These are phyloP conservation scores for Typhlichthys subterraneus DNA, from an alignment of 2,797 vertebrate species.

Conservation along the genomic window DNA sequence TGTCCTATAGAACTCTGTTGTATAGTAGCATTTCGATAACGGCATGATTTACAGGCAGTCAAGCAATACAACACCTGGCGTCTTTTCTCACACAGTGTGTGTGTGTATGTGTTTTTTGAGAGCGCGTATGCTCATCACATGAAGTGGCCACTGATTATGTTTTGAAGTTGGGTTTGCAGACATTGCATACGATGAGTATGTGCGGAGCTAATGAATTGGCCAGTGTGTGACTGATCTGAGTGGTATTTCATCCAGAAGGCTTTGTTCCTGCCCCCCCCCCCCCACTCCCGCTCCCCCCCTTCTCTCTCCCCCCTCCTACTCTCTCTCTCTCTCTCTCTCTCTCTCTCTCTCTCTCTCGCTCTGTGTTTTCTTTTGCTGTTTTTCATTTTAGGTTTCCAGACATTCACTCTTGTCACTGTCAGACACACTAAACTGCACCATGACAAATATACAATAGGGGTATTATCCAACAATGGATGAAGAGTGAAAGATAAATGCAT, in stretches of 20 bases:
- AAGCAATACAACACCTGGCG: neutral
- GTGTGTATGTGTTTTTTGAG: constrained; percentile 20
- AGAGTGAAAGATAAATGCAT: too few relatives aligned
- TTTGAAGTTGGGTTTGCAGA: constrained; percentile 40
- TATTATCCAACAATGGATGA: too few relatives aligned
- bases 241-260: constrained; percentile 32
- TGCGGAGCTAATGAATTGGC: constrained; percentile 55
- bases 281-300: neutral
- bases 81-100: constrained; percentile 9
- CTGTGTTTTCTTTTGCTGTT: neutral
- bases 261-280: constrained; percentile 10
- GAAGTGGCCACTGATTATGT: constrained; percentile 31
- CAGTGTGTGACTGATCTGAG: constrained; percentile 55
- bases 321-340: neutral
- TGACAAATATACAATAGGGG: too few relatives aligned
- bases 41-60: constrained; percentile 1
- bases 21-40: constrained; percentile 5
- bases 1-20: neutral
- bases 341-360: neutral
- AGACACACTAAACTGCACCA: too few relatives aligned
- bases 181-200: constrained; percentile 48
- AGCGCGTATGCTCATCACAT: constrained; percentile 1
- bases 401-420: neutral
- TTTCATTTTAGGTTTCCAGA: neutral
- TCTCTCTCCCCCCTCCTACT: constrained; percentile 9